Evolutionary conservation across 2,888 invertebrate genomes (phyloP).

Genomic region (Craniophora ligustri): DNA sequence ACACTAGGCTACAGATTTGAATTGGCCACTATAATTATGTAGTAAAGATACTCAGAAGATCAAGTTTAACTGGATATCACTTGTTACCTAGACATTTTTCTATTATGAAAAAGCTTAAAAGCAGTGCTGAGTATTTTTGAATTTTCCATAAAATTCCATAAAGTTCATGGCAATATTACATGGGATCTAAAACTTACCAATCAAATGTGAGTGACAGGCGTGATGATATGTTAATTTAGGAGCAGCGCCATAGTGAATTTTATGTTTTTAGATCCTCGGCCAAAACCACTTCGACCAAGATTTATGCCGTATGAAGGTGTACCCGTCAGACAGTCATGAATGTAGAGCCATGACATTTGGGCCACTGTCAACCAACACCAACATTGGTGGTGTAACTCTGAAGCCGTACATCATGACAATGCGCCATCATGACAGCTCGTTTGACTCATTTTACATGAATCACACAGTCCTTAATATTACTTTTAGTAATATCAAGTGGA

Average conservation of each 20-base stretch:
- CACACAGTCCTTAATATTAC: constrained; percentile 82
- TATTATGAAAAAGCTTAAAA: too few species aligned
- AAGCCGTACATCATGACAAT: constrained; percentile 71
- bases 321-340: constrained; percentile 71
- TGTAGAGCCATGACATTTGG: constrained; percentile 79
- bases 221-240: too few species aligned
- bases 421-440: constrained; percentile 38
- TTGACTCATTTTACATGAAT: constrained; percentile 56
- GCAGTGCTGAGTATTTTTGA: too few species aligned
- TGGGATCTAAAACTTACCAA: too few species aligned
- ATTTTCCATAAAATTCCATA: too few species aligned
- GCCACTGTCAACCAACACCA: constrained; percentile 70
- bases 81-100: too few species aligned
- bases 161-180: too few species aligned
- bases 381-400: constrained; percentile 79
- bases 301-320: constrained; percentile 75
- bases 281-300: constrained; percentile 64
- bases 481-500: constrained; percentile 85
- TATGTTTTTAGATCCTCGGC: constrained; percentile 67
- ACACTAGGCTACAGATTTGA: too few species aligned
- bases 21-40: too few species aligned
- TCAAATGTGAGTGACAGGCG: too few species aligned
- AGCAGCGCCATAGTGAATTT: background rate
- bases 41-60: too few species aligned
- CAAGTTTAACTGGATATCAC: too few species aligned